Conservation (phyloP, 2,113 vertebrate genomes). For the Ariopsis seemanni region DNA sequence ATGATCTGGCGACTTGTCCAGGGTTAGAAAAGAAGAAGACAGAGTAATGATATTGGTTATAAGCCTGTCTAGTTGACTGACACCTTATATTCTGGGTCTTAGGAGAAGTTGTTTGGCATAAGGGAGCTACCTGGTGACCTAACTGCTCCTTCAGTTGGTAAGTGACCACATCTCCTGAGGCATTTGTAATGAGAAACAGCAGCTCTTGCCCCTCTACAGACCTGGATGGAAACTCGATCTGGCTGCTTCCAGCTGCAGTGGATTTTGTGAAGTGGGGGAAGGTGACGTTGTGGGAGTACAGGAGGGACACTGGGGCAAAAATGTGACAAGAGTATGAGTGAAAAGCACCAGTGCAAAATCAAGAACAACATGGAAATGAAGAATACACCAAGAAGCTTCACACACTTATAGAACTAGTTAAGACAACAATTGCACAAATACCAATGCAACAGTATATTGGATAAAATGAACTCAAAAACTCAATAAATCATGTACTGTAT, state of each 20-base stretch:
- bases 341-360: not conserved
- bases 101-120: not conserved
- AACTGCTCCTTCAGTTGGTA: conserved; percentile 38
- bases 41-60: not conserved
- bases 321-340: conserved; percentile 20
- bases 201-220: conserved; percentile 36
- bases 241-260: conserved; percentile 39
- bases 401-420: not conserved
- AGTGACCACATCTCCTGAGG: conserved; percentile 41
- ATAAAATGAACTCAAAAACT: not conserved
- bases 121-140: conserved; percentile 47
- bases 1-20: no score
- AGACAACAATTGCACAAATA: not conserved
- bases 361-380: not conserved
- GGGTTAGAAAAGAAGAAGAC: no score
- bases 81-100: conserved; percentile 7
- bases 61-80: conserved; percentile 5
- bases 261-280: conserved; percentile 36
- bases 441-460: not conserved
- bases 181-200: conserved; percentile 49
- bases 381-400: not conserved
- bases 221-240: conserved; percentile 38
- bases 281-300: conserved; percentile 25
- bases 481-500: not conserved
- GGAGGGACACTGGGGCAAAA: conserved; percentile 28